These are phyloP conservation scores for Prietella phreatophila DNA, from an alignment of 2,113 vertebrate genomes.

Conservation along the genomic window DNA sequence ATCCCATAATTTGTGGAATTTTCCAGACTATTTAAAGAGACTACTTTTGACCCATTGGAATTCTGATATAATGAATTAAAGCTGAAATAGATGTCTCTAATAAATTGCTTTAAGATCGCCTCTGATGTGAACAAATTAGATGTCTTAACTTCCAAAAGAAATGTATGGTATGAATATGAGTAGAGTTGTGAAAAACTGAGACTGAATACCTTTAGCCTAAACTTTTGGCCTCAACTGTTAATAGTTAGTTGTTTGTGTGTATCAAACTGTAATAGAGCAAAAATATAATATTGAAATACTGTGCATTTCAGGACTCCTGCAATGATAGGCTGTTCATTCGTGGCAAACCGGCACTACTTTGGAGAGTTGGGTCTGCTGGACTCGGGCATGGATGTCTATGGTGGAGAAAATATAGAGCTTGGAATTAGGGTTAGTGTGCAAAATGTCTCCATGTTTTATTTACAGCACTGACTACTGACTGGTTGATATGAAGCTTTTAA, in stretches of 20 bases:
- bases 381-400: slow-evolving; percentile 96
- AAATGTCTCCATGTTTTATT: slow-evolving; percentile 56
- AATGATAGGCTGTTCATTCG: slow-evolving; percentile 98
- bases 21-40: background rate
- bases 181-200: background rate
- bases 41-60: background rate
- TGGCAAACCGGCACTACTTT: slow-evolving; percentile 89
- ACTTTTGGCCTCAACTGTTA: background rate
- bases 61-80: background rate
- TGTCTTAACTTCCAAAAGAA: too few relatives aligned
- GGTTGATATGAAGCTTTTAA: background rate
- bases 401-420: slow-evolving; percentile 97
- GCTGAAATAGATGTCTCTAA: background rate
- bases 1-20: background rate
- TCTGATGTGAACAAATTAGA: background rate
- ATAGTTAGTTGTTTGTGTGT: background rate
- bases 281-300: slow-evolving; percentile 7
- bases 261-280: background rate
- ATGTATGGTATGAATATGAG: too few relatives aligned
- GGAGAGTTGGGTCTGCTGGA: slow-evolving; percentile 92
- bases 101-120: background rate
- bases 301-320: slow-evolving; percentile 81
- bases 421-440: slow-evolving; percentile 91
- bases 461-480: slow-evolving; percentile 53
- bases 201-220: background rate